Evolutionary conservation across 1,140 invertebrate species (phyloP).

Genomic region (Geopemphigus sp.): DNA sequence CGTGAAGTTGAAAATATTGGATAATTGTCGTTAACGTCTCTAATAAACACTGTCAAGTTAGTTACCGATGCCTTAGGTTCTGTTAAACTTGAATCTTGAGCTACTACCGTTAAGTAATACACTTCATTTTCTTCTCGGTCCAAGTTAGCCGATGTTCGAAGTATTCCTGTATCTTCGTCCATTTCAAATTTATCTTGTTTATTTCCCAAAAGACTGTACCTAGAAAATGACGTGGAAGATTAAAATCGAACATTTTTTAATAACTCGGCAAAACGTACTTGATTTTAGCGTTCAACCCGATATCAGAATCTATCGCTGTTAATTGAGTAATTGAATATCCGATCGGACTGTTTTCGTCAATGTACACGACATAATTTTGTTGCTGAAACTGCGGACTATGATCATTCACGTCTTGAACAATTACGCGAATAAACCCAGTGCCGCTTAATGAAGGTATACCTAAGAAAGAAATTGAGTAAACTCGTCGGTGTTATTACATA

Average conservation of each 20-base stretch:
- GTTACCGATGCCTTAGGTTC: slow-evolving; percentile 74
- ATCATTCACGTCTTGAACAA: slow-evolving; percentile 92
- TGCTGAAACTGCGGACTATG: slow-evolving; percentile 81
- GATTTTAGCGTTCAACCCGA: slow-evolving; percentile 79
- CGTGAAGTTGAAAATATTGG: slow-evolving; percentile 71
- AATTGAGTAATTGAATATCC: slow-evolving; percentile 72
- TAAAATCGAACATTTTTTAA: slow-evolving; percentile 11
- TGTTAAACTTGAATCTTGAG: slow-evolving; percentile 81
- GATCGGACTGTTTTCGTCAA: slow-evolving; percentile 73
- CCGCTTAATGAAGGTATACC: slow-evolving; percentile 85
- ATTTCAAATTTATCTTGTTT: slow-evolving; percentile 73
- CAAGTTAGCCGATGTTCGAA: slow-evolving; percentile 68
- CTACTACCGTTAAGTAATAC: slow-evolving; percentile 79
- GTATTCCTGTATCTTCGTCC: slow-evolving; percentile 70
- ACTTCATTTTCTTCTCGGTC: slow-evolving; percentile 75
- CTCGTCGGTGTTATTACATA: no score
- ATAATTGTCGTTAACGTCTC: slow-evolving; percentile 84
- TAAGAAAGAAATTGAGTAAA: slow-evolving; percentile 57
- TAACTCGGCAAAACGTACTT: slow-evolving; percentile 57
- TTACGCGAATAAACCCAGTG: slow-evolving; percentile 78
- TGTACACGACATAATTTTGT: slow-evolving; percentile 71
- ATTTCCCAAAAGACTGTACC: slow-evolving; percentile 77
- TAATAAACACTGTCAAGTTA: slow-evolving; percentile 75
- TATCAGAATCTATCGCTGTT: slow-evolving; percentile 74
- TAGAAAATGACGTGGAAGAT: slow-evolving; percentile 52